phyloP scores from a whole-genome alignment of 2,113 vertebrate genomes.

The Orycteropus afer region DNA sequence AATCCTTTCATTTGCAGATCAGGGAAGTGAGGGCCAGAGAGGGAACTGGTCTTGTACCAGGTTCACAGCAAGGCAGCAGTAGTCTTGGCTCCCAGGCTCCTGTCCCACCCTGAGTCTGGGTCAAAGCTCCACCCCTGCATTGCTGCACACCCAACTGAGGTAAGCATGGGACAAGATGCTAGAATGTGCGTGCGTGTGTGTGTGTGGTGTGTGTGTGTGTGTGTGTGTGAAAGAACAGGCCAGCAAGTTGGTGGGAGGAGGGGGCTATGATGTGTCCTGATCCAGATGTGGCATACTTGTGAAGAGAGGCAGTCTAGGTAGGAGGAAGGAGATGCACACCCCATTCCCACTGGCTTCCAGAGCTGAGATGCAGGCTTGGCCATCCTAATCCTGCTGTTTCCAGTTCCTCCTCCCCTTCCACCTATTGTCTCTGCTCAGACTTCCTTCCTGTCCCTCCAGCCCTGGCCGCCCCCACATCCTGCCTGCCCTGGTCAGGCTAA shows the following conservation, averaged over 20 bases:
- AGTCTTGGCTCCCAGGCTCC: neutral
- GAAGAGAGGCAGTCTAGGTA: neutral
- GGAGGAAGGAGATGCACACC: neutral
- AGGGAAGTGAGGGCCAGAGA: slow-evolving; percentile 38
- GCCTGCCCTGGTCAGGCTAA: slow-evolving; percentile 48
- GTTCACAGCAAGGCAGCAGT: neutral
- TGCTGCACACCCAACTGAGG: neutral
- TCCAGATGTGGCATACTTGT: neutral
- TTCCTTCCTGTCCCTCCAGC: slow-evolving; percentile 87
- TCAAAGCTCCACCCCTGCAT: neutral
- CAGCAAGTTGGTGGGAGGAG: neutral
- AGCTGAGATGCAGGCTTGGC: slow-evolving; percentile 66
- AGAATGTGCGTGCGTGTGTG: neutral
- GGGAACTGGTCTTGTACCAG: neutral
- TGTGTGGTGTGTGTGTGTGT: neutral
- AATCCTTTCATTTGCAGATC: neutral
- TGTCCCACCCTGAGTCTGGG: neutral
- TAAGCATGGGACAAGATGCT: neutral
- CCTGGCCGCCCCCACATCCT: slow-evolving; percentile 38
- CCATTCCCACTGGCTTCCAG: slow-evolving; percentile 76
- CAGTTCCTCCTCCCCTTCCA: slow-evolving; percentile 87
- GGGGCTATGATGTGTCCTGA: neutral
- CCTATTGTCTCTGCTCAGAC: slow-evolving; percentile 86
- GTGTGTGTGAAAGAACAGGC: neutral
- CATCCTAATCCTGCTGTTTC: slow-evolving; percentile 76